These are phyloP conservation scores for Chloropsis cyanopogon DNA, from an alignment of 2,113 vertebrate genomes.

Conservation along the genomic window DNA sequence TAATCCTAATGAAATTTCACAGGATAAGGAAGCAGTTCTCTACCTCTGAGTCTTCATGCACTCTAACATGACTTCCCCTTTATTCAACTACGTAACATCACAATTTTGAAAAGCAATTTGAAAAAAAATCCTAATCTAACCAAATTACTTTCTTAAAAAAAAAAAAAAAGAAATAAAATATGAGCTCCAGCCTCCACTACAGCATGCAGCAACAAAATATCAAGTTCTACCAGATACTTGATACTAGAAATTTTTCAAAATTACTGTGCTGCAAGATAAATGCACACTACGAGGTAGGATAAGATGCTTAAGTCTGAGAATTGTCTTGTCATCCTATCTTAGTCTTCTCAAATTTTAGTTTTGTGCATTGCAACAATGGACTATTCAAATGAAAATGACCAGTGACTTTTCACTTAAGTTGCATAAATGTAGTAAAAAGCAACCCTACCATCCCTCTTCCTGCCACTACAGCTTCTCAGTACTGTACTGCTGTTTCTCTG, in stretches of 20 bases:
- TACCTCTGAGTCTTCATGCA: not conserved
- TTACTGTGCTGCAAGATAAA: not conserved
- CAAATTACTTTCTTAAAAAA: not conserved
- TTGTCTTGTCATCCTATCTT: not conserved
- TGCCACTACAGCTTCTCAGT: not conserved
- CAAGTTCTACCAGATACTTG: not conserved
- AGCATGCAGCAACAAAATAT: not conserved
- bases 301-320: not conserved
- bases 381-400: not conserved
- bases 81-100: not conserved
- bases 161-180: not conserved
- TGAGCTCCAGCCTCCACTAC: not conserved
- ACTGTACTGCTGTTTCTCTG: not conserved
- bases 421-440: not conserved
- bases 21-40: not conserved
- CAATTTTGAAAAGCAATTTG: not conserved
- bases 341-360: not conserved
- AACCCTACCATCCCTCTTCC: not conserved
- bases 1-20: not conserved
- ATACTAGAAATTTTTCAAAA: not conserved
- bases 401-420: not conserved
- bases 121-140: not conserved
- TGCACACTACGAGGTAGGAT: not conserved
- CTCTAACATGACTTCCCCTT: not conserved
- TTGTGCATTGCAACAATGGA: not conserved